Percentiles rank a stretch among this genome's conserved stretches.
Evolutionary conservation across 2,888 invertebrate species (phyloP).

Genomic region (Brachyptera risi): DNA sequence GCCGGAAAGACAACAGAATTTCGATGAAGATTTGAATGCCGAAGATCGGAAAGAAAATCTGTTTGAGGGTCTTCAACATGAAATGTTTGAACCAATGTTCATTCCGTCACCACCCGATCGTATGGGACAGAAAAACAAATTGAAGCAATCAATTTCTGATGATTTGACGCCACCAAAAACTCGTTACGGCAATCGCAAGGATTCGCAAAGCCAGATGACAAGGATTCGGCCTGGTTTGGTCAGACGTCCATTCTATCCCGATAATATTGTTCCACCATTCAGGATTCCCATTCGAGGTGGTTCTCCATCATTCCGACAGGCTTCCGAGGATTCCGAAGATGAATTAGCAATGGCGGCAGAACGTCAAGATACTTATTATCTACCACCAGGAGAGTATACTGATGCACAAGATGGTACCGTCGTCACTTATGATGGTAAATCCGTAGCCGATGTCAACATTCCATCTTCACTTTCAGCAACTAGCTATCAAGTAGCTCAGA

Average conservation of each 20-base stretch:
- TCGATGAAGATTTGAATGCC: constrained; percentile 44
- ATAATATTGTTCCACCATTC: constrained; percentile 29
- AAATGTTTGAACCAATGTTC: constrained; percentile 75
- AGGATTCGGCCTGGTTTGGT: constrained; percentile 51
- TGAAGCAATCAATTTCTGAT: constrained; percentile 32
- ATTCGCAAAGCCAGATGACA: constrained; percentile 44
- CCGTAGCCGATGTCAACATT: constrained; percentile 60
- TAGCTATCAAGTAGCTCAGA: constrained; percentile 9
- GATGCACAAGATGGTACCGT: constrained; percentile 49
- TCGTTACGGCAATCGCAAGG: constrained; percentile 35
- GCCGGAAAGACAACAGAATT: constrained; percentile 51
- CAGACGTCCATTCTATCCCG: constrained; percentile 30
- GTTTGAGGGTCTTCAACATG: constrained; percentile 48
- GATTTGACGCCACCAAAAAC: constrained; percentile 22
- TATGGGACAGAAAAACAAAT: constrained; percentile 41
- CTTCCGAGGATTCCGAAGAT: constrained; percentile 43
- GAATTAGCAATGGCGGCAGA: constrained; percentile 69
- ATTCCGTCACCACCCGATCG: constrained; percentile 73
- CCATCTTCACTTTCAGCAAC: constrained; percentile 21
- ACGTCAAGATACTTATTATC: constrained; percentile 65
- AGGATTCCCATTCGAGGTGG: constrained; percentile 26
- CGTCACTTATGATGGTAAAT: constrained; percentile 73
- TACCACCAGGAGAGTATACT: constrained; percentile 63
- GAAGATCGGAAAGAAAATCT: constrained; percentile 40
- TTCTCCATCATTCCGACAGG: constrained; percentile 27